Evolutionary conservation across 2,797 vertebrate species (phyloP), one percentile per base, ranked within the genome.

Genomic region (Malurus leucopterus): DNA sequence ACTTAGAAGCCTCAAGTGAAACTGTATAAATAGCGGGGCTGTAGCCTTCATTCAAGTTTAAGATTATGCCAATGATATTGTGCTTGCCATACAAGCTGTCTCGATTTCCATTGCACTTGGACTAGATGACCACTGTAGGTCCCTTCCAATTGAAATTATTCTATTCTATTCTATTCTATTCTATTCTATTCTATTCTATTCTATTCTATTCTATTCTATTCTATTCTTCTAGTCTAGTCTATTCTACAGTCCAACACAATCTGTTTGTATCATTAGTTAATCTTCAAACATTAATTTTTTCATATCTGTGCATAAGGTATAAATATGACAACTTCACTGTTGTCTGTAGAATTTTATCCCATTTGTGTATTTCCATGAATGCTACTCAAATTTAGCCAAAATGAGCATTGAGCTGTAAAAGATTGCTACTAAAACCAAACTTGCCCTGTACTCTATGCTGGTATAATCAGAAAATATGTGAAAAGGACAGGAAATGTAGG

Each of bases 91-190:
- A 41, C 2, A 2, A 87, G 8, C 16, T 47, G 9, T 78, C 29
- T 49, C 1, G 0, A 21, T 63, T 49, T 64, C 21, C 15, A 38
- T 8, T 0, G 1, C 20, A 41, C 20, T 32, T 50, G 32, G 30
- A 82, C 36, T 64, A 62, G 23, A 50, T 30, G 20, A 68, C 26
- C 4, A 41, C 4, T 46, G 19, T 17, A 54, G 2, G 14, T 61
- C 4, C 2, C 20, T 65, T 79, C 16, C 41, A 69, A 70, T 2
- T 11, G 53, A 59, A 79, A 58, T 36, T 63, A 36, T 55, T 50
- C 34, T 47, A 55, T 72, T 54, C 20, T 4, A 9, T 64, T 54
- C 59, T 18, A n/a, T 63, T 26, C 36, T 63, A 23, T 51, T 53
- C n/a, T 8, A 23, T 67, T 30, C 50, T 36, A 30, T 76, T 36